These are phyloP conservation scores for rabbit (Oryctolagus cuniculus) DNA, from an alignment of 2,113 vertebrate species.

Conservation along the genomic window mOryCun1.1 NC_091433.1:116872501-116873000, in stretches of 20 bases:
- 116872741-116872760: not conserved
- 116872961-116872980: not conserved
- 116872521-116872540: not conserved
- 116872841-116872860: not conserved
- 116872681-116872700: not conserved
- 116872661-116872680: not conserved
- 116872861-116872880: not conserved
- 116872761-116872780: not conserved
- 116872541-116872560: slow-evolving; percentile 6
- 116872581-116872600: not conserved
- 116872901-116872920: not conserved
- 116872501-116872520: not conserved
- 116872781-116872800: not conserved
- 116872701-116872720: not conserved
- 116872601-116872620: slow-evolving; percentile 1
- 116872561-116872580: not conserved
- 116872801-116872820: not conserved
- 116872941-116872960: not conserved
- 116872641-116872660: not conserved
- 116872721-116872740: not conserved
- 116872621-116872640: not conserved
- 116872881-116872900: not conserved
- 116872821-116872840: not conserved
- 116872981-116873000: not conserved
- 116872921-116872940: not conserved